Conservation (phyloP, 2,888 invertebrate genomes). For the Andrena trimmerana region DNA sequence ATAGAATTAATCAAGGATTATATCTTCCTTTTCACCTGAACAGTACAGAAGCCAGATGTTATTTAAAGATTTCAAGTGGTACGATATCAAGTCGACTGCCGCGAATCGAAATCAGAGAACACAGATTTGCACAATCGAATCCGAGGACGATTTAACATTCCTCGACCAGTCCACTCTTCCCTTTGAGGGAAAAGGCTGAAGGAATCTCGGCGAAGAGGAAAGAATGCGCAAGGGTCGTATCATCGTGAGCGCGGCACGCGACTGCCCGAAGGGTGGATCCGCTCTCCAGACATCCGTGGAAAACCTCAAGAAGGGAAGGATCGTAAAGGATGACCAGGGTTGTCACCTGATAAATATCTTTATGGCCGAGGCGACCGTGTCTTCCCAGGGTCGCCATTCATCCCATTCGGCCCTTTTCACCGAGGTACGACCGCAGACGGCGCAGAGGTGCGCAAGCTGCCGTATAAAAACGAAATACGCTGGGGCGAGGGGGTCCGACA, state of each 20-base stretch:
- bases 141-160: constrained; percentile 5
- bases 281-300: constrained; percentile 50
- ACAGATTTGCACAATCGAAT: constrained; percentile 3
- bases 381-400: constrained; percentile 37
- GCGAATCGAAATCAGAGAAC: not conserved
- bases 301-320: constrained; percentile 57
- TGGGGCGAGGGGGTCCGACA: constrained; percentile 58
- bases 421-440: constrained; percentile 41
- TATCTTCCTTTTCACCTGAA: not conserved
- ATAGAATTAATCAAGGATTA: too few species aligned
- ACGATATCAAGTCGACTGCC: not conserved
- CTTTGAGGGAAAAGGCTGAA: constrained; percentile 14
- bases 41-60: not conserved
- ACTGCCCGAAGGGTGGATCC: constrained; percentile 55
- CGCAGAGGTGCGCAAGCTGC: constrained; percentile 47
- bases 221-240: constrained; percentile 48
- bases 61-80: not conserved
- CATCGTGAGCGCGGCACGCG: constrained; percentile 58
- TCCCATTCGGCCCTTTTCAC: constrained; percentile 29
- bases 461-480: constrained; percentile 80
- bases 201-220: constrained; percentile 48
- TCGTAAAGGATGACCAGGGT: constrained; percentile 77
- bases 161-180: not conserved
- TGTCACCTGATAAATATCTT: constrained; percentile 82
- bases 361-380: constrained; percentile 69